A percentile compares a stretch with the other conserved stretches of the same genome.
These are phyloP conservation scores for Onychomys arenicola DNA, from an alignment of 2,797 vertebrate genomes.

Conservation along the genomic window DNA sequence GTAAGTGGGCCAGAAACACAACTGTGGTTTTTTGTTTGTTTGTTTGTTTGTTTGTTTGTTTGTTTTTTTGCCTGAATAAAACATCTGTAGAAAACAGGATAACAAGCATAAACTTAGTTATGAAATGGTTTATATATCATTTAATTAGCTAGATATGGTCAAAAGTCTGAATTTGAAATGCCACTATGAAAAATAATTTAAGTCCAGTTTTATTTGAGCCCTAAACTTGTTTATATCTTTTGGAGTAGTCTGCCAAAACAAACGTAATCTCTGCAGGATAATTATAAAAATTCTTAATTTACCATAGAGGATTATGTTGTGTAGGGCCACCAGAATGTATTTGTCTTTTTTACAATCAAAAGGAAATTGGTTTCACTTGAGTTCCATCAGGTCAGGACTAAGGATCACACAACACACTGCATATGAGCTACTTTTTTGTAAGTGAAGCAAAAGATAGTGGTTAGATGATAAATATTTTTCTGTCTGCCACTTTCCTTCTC, in stretches of 20 bases:
- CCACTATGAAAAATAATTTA: slow-evolving; percentile 6
- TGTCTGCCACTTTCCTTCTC: not conserved
- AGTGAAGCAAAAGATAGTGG: not conserved
- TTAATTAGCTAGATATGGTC: not conserved
- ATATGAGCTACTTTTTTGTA: not conserved
- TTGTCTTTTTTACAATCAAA: not conserved
- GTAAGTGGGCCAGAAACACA: not conserved
- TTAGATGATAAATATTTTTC: not conserved
- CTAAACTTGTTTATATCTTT: not conserved
- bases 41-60: too few species aligned
- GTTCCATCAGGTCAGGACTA: not conserved
- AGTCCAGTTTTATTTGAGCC: not conserved
- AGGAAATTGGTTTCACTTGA: not conserved
- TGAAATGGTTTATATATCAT: not conserved
- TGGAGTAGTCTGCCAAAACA: not conserved
- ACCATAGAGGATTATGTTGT: not conserved
- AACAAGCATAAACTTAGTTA: not conserved
- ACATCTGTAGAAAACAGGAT: not conserved
- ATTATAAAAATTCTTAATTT: not conserved
- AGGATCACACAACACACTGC: not conserved
- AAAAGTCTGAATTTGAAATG: slow-evolving; percentile 5
- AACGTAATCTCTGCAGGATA: not conserved
- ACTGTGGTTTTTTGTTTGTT: slow-evolving; percentile 19
- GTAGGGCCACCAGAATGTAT: not conserved
- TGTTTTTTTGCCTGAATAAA: slow-evolving; percentile 36